Conservation (phyloP, 2,113 vertebrate genomes). For the Eurypyga helias region DNA sequence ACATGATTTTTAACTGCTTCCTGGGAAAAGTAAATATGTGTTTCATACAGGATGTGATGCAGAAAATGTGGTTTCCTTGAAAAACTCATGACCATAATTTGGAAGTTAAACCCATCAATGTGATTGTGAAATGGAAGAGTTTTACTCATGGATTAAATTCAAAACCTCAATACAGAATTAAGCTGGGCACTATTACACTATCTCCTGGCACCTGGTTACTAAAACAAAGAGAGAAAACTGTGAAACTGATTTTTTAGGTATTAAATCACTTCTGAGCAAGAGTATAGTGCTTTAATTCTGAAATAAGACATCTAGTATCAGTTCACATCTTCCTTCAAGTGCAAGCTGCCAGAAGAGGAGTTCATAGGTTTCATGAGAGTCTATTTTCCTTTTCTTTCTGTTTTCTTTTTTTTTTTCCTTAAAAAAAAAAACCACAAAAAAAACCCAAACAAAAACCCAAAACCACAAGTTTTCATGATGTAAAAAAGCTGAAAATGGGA, state of each 20-base stretch:
- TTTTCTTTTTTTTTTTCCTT: background rate
- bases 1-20: slow-evolving; percentile 36
- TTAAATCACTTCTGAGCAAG: background rate
- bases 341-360: background rate
- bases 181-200: background rate
- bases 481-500: background rate
- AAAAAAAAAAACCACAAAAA: too few relatives aligned
- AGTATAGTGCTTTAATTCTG: background rate
- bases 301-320: background rate
- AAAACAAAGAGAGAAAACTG: background rate
- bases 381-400: background rate
- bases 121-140: background rate
- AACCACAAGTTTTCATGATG: background rate
- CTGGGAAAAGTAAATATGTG: slow-evolving; percentile 17
- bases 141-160: background rate
- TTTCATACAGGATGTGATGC: slow-evolving; percentile 5
- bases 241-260: background rate
- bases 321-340: background rate
- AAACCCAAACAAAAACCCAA: too few relatives aligned
- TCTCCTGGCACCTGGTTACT: background rate
- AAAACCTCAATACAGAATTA: background rate
- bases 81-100: background rate
- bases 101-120: background rate
- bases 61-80: background rate
- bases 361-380: background rate